A percentile compares a stretch with the other conserved stretches of the same genome.
These are phyloP conservation scores for Irena cyanogastra DNA, from an alignment of 2,113 vertebrate species.

Conservation along the genomic window DNA sequence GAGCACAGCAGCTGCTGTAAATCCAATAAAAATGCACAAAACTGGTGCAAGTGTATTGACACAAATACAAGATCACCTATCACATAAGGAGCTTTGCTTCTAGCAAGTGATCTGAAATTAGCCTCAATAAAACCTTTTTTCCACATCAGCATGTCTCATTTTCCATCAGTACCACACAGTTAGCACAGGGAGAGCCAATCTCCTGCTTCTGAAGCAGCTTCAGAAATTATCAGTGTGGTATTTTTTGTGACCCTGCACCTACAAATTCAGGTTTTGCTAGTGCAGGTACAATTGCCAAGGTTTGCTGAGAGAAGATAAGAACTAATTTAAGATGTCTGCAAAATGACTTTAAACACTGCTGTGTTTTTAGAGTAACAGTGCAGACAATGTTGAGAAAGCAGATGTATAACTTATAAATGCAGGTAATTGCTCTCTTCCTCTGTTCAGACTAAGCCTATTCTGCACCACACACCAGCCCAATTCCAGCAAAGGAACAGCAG, in stretches of 20 bases:
- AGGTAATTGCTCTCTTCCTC: neutral
- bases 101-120: neutral
- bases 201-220: neutral
- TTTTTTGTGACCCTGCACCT: neutral
- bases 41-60: neutral
- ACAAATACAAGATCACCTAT: neutral
- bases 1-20: neutral
- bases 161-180: neutral
- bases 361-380: neutral
- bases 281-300: neutral
- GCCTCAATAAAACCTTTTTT: neutral
- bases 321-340: neutral
- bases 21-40: neutral
- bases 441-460: neutral
- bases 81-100: neutral
- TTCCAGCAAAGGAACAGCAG: neutral
- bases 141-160: neutral
- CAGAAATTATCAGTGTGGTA: neutral
- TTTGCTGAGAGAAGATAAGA: neutral
- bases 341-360: neutral
- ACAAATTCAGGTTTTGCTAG: neutral
- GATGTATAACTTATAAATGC: neutral
- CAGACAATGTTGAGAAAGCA: neutral
- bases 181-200: neutral
- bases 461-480: rapidly evolving